Base-by-base conservation (phyloP, 1,140 invertebrate species). In the Condylostylus longicornis region DNA sequence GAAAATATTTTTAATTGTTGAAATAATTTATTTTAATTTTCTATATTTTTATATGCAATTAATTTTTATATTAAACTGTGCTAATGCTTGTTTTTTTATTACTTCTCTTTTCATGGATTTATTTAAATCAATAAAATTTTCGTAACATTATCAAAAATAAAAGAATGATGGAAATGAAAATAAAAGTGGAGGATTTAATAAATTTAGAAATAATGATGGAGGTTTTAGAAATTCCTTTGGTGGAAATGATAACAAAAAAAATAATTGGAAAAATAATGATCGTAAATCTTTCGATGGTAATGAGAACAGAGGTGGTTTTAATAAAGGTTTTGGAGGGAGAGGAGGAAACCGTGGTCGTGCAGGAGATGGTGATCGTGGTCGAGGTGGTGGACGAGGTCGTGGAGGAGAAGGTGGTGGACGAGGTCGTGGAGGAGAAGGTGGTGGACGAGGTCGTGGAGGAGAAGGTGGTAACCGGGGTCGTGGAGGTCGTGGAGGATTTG, bases 381-480 rank as follows among this genome's bases (percentile, higher is more conserved):
- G 38, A 13, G 53, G 44, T n/a, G 49, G 43, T n/a, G n/a, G n/a
- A n/a, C n/a, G n/a, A 14, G 23, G 23, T 25, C 23, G 53, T 54
- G 25, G 47, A 52, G 46, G 51, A 50, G 35, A 42, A 44, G n/a
- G n/a, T 34, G 60, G 58, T 32, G 63, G 65, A 40, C 55, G 57
- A 18, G 48, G 53, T 33, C 53, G 61, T 14, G 52, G 57, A n/a
- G 43, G 61, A 4, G 62, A 59, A 4, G 59, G 62, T 31, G 53
- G 58, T 20, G 48, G 58, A 2, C 53, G n/a, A n/a, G n/a, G n/a
- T n/a, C n/a, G 67, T 37, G 61, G 66, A 25, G 61, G 62, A 37
- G 47, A 61, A 2, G 53, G 65, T 21, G 50, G 56, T 28, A 50
- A 35, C 53, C 23, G 43, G 4, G 54, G 53, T 15, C 51, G 58